Base-by-base conservation (phyloP, 2,113 vertebrate genomes). In the Conger conger region DNA sequence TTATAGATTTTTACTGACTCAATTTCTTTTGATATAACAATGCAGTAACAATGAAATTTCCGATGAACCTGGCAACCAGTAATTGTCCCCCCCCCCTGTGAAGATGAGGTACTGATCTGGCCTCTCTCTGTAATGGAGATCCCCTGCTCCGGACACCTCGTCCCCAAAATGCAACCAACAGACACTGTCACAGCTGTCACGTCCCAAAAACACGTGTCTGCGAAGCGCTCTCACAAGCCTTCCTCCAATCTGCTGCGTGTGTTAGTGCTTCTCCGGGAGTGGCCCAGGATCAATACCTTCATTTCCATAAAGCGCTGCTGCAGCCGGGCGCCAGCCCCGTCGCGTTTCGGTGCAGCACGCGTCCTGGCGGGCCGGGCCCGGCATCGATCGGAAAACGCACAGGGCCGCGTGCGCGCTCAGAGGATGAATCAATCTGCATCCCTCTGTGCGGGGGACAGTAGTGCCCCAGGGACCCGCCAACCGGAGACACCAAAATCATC, bases 371-470 rank as follows among this genome's bases (percentile, higher is more conserved):
- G 91, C 91, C 87, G 88, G 90, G 90, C 90, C 90, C 88, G 40
- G 57, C 93, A 95, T 95, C 89, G 95, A 95, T 94, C 92, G 90
- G 86, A 87, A n/a, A 91, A 91, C 91, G 87, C 87, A 91, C 91
- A 91, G 93, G 93, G 93, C 90, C 93, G 93, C 94, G 95, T 95
- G 95, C 90, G 83, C 91, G 91, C 94, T 95, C 91, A 91, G 91
- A 93, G 92, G 93, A 95, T 91, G 92, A 92, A 94, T 94, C 93
- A 93, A 95, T 95, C 95, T 95, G 93, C 92, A 93, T 93, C 93
- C 93, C 90, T 93, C 93, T 92, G 93, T 90, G 92, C 35, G 36
- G 91, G 90, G 92, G 92, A 89, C 77, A 54, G 76, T 11, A 2
- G 68, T 33, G n/a, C 68, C 68, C 27, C 37, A 91, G 91, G 89